A percentile compares a stretch with the other conserved stretches of the same genome.
Evolutionary conservation across 64 coral and sea anemone genomes (phyloP).

Genomic region (Montipora cactus): DNA sequence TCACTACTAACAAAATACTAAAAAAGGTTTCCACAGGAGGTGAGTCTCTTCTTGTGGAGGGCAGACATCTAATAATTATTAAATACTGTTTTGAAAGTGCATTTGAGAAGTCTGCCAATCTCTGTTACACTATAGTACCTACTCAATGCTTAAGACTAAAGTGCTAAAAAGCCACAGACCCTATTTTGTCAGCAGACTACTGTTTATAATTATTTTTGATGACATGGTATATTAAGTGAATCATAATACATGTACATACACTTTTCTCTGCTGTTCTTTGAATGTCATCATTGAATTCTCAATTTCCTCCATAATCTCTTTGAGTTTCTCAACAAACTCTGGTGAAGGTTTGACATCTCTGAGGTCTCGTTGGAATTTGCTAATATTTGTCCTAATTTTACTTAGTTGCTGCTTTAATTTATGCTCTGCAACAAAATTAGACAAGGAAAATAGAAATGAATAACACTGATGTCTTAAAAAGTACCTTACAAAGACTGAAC

Average conservation of each 20-base stretch:
- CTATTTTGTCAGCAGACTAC: too few relatives aligned
- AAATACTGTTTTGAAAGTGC: too few relatives aligned
- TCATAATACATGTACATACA: conserved; percentile 55
- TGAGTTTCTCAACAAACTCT: conserved; percentile 93
- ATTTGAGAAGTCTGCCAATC: too few relatives aligned
- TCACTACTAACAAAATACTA: too few relatives aligned
- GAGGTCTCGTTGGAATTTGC: conserved; percentile 92
- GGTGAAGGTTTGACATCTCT: conserved; percentile 96
- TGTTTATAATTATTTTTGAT: too few relatives aligned
- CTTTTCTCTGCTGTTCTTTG: conserved; percentile 91
- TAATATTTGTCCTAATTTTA: conserved; percentile 88
- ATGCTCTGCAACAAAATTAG: conserved; percentile 58
- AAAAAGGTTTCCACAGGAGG: too few relatives aligned
- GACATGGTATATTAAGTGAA: too few relatives aligned
- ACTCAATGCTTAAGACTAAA: too few relatives aligned
- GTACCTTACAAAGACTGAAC: background rate
- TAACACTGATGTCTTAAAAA: background rate
- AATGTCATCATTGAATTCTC: conserved; percentile 92
- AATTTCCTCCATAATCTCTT: conserved; percentile 98
- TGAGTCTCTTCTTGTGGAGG: too few relatives aligned
- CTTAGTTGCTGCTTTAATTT: conserved; percentile 84
- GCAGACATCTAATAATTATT: too few relatives aligned
- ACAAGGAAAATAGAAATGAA: background rate
- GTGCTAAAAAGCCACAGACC: too few relatives aligned
- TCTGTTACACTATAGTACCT: too few relatives aligned